A percentile compares a stretch with the other conserved stretches of the same genome.
Conservation (phyloP, 2,113 vertebrate genomes). For the Melanostigma gelatinosum region DNA sequence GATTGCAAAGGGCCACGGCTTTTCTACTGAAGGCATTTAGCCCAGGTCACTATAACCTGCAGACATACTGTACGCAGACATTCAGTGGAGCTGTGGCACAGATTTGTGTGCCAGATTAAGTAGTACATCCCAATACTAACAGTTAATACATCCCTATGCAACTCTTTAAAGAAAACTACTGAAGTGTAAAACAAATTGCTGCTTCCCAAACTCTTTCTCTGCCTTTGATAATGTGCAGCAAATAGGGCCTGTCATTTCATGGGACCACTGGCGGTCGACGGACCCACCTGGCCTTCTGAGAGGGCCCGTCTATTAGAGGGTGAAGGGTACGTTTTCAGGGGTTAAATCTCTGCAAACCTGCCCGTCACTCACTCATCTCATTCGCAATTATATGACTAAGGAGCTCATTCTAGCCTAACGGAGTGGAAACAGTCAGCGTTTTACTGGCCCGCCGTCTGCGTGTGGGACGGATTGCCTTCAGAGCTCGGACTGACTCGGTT, state of each 20-base stretch:
- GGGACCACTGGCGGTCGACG: not conserved
- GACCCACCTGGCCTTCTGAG: slow-evolving; percentile 5
- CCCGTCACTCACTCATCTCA: slow-evolving; percentile 73
- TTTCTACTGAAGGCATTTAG: slow-evolving; percentile 79
- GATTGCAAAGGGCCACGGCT: slow-evolving; percentile 78
- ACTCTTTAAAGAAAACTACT: not conserved
- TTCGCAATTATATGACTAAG: slow-evolving; percentile 79
- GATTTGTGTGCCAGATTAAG: not conserved
- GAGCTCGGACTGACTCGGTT: not conserved
- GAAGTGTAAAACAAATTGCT: not conserved
- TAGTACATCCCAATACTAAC: not conserved
- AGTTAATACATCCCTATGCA: not conserved
- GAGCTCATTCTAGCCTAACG: slow-evolving; percentile 63
- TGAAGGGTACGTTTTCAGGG: slow-evolving; percentile 52
- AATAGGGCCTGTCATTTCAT: not conserved
- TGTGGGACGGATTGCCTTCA: slow-evolving; percentile 41
- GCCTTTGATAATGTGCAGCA: not conserved
- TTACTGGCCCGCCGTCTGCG: slow-evolving; percentile 50
- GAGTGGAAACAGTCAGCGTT: slow-evolving; percentile 74
- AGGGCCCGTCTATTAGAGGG: slow-evolving; percentile 14
- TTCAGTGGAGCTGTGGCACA: not conserved
- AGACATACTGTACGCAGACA: slow-evolving; percentile 31
- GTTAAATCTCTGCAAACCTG: slow-evolving; percentile 63
- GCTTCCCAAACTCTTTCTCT: not conserved
- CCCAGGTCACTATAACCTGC: slow-evolving; percentile 74